Evolutionary conservation across 2,797 vertebrate species (phyloP), one percentile per base, ranked within the genome.

Genomic region (Chiropotes sagulatus): DNA sequence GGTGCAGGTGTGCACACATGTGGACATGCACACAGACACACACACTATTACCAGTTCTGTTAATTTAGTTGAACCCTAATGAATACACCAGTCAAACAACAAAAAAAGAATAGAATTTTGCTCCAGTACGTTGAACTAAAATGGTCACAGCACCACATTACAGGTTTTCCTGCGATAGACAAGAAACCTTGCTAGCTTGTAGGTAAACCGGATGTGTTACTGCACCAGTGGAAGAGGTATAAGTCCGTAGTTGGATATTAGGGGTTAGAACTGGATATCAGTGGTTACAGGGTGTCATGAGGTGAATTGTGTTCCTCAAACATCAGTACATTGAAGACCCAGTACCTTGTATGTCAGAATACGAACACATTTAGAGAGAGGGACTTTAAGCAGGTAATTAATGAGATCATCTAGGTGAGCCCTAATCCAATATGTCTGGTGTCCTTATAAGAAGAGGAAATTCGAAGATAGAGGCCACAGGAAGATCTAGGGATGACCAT

Each of bases 151-250:
- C 28, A 82, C 36, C 26, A 11, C 2, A 57, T 67, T 48, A 20
- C 12, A 58, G 81, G n/a, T 39, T 90, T 95, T 75, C n/a, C 15
- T 14, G 46, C 39, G 36, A n/a, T 30, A 22, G 11, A 33, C 54
- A 75, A 72, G 30, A 79, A 52, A 33, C 10, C 20, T 83, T 48
- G 70, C 33, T 14, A 54, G 4, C 24, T 19, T 22, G 4, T 57
- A 81, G 64, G 26, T 48, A 75, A 33, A 15, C 20, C 7, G 9
- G 22, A 30, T 79, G 46, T 83, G 41, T 30, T 10, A 24, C 20
- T 5, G 75, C 24, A 64, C 3, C 1, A 61, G 2, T 1, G 7
- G 61, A 73, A 5, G 4, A 8, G 3, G 10, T 15, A 28, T 50
- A 36, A 15, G 7, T 64, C 58, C 33, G 24, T 5, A 61, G 30